A percentile compares a stretch with the other conserved stretches of the same genome.
These are phyloP conservation scores for Riparia riparia DNA, from an alignment of 2,113 vertebrate species.

Conservation along the genomic window DNA sequence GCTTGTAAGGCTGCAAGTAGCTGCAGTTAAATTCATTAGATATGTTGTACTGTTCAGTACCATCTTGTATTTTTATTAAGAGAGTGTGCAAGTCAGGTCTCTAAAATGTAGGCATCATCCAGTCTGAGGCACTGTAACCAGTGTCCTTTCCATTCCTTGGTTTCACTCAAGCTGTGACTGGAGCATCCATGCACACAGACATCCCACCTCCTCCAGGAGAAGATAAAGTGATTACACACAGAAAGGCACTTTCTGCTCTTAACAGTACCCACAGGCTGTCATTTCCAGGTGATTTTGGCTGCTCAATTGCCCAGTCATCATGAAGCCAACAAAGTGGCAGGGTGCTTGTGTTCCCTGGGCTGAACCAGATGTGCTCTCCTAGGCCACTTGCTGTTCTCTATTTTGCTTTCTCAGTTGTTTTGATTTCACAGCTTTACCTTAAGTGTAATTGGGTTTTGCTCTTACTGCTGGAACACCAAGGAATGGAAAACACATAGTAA, in stretches of 20 bases:
- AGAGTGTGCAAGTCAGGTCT: not conserved
- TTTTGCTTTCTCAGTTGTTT: not conserved
- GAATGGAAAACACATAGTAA: not conserved
- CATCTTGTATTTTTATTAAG: not conserved
- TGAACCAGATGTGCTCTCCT: not conserved
- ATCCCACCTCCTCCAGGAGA: not conserved
- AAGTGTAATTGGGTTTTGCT: not conserved
- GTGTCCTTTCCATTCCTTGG: not conserved
- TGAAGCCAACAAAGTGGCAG: not conserved
- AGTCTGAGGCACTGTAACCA: not conserved
- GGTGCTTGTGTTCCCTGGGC: not conserved
- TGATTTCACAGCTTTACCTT: not conserved
- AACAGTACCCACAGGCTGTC: too few relatives aligned
- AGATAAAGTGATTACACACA: not conserved
- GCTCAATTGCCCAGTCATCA: not conserved
- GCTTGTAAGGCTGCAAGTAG: not conserved
- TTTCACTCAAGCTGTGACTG: not conserved
- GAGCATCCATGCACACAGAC: not conserved
- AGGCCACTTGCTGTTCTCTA: not conserved
- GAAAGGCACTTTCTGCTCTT: not conserved
- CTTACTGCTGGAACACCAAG: not conserved
- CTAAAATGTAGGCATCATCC: not conserved
- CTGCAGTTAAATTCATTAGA: not conserved
- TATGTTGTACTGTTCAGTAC: accelerated
- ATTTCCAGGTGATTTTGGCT: not conserved